Evolutionary conservation across 2,797 vertebrate species (phyloP), one percentile per base, ranked within the genome.

Genomic region (Pangasius larnaudii): DNA sequence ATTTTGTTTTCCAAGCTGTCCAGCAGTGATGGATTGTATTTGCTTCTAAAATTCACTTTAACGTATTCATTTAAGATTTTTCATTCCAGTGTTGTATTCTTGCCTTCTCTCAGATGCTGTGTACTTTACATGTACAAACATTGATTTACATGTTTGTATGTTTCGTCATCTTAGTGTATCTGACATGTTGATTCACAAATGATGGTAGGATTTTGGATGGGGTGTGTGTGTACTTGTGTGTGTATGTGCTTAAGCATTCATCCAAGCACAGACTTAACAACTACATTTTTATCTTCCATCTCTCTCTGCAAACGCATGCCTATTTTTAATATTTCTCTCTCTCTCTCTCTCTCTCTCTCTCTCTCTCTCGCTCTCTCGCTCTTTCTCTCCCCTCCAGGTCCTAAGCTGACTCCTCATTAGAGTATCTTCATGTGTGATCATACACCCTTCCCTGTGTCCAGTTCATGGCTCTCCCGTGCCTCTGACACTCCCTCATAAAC

Each of bases 401-500:
- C 83, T 88, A 88, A 69, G 91, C 92, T 93, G 94, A 95, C 92
- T 92, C 92, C 94, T 94, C 91, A 89, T 94, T 94, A 94, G 91
- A 93, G 94, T 77, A 93, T 94, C 91, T 96, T 94, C 91, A 92
- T 95, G 94, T 93, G 91, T 90, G 93, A 85, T 95, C 94, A 95
- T 92, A 91, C 92, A 93, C 90, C 91, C 86, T 91, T 92, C 95
- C 93, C 91, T 89, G 93, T 94, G 92, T 93, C 92, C 85, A 69
- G 94, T 94, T 94, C 93, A 97, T 97, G 96, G 96, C 95, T 95
- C 84, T 87, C 87, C 89, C 90, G 87, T 58, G 72, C 89, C 89
- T 82, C 53, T 85, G 91, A 91, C 75, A 78, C 91, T 79, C 91
- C 87, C 88, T 83, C 87, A 36, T 89, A 88, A 90, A 85, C 72